phyloP scores from a whole-genome alignment of 2,888 invertebrate genomes.

The Lasioglossum zephyrum region DNA sequence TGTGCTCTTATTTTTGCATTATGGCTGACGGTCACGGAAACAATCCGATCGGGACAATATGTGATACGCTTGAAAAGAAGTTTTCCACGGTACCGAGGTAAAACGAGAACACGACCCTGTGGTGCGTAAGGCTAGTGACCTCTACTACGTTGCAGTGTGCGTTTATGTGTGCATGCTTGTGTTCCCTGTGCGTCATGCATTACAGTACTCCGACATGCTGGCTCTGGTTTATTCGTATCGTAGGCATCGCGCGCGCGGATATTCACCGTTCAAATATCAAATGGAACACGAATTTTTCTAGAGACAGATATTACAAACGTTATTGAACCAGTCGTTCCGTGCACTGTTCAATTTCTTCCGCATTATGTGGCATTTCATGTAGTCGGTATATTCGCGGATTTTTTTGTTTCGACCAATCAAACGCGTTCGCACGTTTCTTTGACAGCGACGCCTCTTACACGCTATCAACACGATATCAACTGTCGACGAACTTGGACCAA shows the following conservation, averaged over 20 bases:
- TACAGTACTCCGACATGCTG: constrained; percentile 35
- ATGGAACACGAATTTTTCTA: neutral
- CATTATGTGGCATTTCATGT: constrained; percentile 57
- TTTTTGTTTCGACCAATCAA: constrained; percentile 77
- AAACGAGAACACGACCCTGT: constrained; percentile 73
- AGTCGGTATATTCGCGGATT: constrained; percentile 73
- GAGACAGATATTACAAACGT: neutral
- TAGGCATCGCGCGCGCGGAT: neutral
- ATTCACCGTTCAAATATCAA: neutral
- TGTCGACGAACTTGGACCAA: neutral
- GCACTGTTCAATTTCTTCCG: constrained; percentile 39
- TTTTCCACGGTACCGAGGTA: constrained; percentile 62
- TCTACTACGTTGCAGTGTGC: constrained; percentile 66
- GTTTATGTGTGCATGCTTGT: constrained; percentile 44
- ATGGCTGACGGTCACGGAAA: constrained; percentile 41
- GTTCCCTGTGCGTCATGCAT: constrained; percentile 41
- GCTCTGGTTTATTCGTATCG: constrained; percentile 34
- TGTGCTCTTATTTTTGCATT: constrained; percentile 40
- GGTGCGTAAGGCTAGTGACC: constrained; percentile 80
- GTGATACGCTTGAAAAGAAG: constrained; percentile 51
- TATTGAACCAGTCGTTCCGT: constrained; percentile 10
- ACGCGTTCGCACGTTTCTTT: constrained; percentile 55
- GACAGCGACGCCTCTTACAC: constrained; percentile 55
- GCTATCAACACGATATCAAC: constrained; percentile 18
- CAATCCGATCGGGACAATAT: constrained; percentile 35